Evolutionary conservation across 30 jellyfish, hydroid and myxozoan genomes (phyloP), one percentile per base, ranked within the genome.

Genomic region (Aurelia aurita): DNA sequence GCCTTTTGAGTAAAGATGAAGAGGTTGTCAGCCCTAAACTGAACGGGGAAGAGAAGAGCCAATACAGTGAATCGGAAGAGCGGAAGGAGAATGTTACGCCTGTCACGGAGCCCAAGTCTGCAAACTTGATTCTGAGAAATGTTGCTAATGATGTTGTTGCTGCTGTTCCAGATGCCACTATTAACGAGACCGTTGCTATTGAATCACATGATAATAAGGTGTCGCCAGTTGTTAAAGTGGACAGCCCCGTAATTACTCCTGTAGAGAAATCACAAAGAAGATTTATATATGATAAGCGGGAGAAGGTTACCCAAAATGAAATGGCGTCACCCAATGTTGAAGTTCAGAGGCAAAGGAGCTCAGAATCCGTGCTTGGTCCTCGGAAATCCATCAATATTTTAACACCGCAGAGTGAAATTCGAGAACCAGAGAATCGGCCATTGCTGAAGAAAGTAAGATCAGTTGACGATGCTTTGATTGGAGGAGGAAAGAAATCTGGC

Each of bases 321-420:
- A 14, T 6, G 0, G 59, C 27, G 51, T 23, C 32, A 26, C 25
- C 23, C 34, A 62, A 29, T 18, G 72, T 72, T 3, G 73, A 53
- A 16, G 34, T 55, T 45, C 12, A 60, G 53, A 68, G 55, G 45
- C 80, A 58, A 69, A 51, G 59, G 25, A 77, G 91, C 74, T 58
- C 85, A 18, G 92, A 88, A 39, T 89, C 86, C 72, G 89, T 78
- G 21, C 31, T 58, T 65, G 45, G 71, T 19, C 74, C 87, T 28
- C 74, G 76, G 23, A 29, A 53, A 55, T 34, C 62, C 29, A n/a
- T 59, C 77, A 11, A 32, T 32, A 8, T 74, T 57, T 12, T 39
- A 2, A 31, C 72, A 26, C 23, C 29, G 7, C 18, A 61, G 11
- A 64, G 72, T 34, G 23, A 62, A 54, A 31, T 19, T 35, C 58